These are phyloP conservation scores for Nanorana parkeri DNA, from an alignment of 2,113 vertebrate genomes.

Conservation along the genomic window DNA sequence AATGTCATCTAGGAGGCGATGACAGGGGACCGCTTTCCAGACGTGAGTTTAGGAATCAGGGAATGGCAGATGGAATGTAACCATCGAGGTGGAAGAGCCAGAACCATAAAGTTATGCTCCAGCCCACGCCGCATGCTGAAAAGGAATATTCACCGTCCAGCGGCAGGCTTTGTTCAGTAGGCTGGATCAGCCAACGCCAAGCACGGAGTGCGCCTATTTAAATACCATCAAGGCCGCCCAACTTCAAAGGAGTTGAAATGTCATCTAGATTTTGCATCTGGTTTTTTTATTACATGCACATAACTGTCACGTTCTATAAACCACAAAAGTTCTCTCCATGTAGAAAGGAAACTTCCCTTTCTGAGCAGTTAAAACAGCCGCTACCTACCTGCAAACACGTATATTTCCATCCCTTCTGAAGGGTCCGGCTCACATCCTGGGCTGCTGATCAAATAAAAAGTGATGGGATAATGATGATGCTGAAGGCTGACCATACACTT, in stretches of 20 bases:
- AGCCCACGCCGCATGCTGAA: background rate
- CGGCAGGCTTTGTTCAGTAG: constrained; percentile 37
- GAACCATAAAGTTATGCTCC: constrained; percentile 2
- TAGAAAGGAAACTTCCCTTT: no score
- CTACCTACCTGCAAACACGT: no score
- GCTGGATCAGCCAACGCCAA: constrained; percentile 35
- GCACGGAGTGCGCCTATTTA: constrained; percentile 22
- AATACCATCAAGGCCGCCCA: background rate
- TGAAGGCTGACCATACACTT: no score
- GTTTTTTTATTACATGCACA: background rate
- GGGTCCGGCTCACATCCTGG: no score
- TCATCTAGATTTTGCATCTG: constrained; percentile 35
- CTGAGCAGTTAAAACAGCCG: no score
- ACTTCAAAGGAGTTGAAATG: constrained; percentile 52
- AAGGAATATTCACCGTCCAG: constrained; percentile 41
- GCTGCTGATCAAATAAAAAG: no score
- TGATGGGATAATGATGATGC: no score
- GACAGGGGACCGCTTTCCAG: constrained; percentile 15
- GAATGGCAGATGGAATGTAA: constrained; percentile 41
- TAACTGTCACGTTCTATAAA: background rate
- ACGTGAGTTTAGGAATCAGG: constrained; percentile 34
- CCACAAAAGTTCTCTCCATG: no score
- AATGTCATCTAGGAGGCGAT: constrained; percentile 18
- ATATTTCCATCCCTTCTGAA: no score
- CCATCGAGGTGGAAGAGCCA: constrained; percentile 33